Conservation (phyloP, 2,888 invertebrate genomes). For the Patella pellucida region DNA sequence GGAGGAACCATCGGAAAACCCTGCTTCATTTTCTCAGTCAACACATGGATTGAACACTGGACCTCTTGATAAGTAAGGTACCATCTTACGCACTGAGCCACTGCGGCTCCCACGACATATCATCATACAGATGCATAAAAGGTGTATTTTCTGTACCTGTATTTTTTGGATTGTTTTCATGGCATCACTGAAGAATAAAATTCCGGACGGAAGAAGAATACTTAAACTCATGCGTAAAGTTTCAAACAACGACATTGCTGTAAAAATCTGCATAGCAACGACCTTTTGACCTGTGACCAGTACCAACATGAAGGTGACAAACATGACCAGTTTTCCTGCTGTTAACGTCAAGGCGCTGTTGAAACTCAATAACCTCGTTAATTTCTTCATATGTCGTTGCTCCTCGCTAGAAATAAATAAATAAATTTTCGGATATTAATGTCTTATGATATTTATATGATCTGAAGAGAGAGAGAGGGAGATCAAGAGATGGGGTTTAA, state of each 20-base stretch:
- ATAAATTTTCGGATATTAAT: not conserved
- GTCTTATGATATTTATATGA: no score
- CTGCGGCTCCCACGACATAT: no score
- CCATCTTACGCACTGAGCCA: no score
- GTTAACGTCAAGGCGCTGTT: slow-evolving; percentile 48
- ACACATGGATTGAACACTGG: not conserved
- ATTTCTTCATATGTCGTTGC: slow-evolving; percentile 32
- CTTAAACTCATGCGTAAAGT: slow-evolving; percentile 47
- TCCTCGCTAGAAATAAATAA: slow-evolving; percentile 31
- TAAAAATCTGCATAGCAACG: slow-evolving; percentile 42
- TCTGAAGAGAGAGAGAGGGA: no score
- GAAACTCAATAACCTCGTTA: slow-evolving; percentile 40
- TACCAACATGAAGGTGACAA: slow-evolving; percentile 45
- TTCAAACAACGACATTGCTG: slow-evolving; percentile 50
- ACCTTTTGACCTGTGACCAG: slow-evolving; percentile 36
- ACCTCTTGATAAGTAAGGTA: not conserved
- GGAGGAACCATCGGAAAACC: not conserved
- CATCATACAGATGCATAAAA: no score
- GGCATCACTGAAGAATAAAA: slow-evolving; percentile 46
- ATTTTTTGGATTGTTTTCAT: slow-evolving; percentile 41
- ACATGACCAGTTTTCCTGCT: slow-evolving; percentile 51
- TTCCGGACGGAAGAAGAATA: slow-evolving; percentile 50
- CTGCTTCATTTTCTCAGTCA: not conserved
- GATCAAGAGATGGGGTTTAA: no score
- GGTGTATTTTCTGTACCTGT: slow-evolving; percentile 40